Base-by-base conservation (phyloP, 2,797 vertebrate genomes). In the Peromyscus attwateri region DNA sequence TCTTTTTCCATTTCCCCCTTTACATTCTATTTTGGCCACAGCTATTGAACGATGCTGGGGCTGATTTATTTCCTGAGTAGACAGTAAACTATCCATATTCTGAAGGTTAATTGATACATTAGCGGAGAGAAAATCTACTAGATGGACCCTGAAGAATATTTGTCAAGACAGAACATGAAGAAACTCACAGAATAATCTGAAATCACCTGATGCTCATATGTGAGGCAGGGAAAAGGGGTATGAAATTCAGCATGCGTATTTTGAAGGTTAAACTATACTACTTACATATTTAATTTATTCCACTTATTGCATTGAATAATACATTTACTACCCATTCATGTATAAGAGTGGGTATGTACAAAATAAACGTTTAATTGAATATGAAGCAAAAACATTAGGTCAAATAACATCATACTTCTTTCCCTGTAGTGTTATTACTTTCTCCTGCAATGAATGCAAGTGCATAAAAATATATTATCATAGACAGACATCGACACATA, bases 31-130 rank as follows among this genome's bases (percentile, higher is more conserved):
- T 92, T 87, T 94, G 82, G 37, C 46, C 75, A 73, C 60, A 80
- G 91, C 92, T 91, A 85, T 79, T 94, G 95, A 95, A 60, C 89
- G 89, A 94, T 37, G n/a, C 31, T 52, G 52, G 60, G 40, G 4
- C 83, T 94, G 94, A 97, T 97, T 91, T 96, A 92, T 95, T 96
- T 96, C 92, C 81, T 70, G 23, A 94, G 80, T 68, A 92, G 87
- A 83, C 95, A 97, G 92, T 85, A 94, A 95, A 97, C 57, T 66
- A 17, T 55, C 75, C 9, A 29, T 21, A 19, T 87, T 96, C 60
- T 84, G 82, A 95, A 97, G 85, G 96, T 97, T 94, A 97, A 96
- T 70, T 46, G 91, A 95, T 91, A 84, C 70, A 92, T 96, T 97
- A 96, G 70, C 46, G 66, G 31, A 96, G 76, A 80, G 89, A 90